Base-by-base conservation (phyloP, 2,888 invertebrate species). In the Smittia sp. region DNA sequence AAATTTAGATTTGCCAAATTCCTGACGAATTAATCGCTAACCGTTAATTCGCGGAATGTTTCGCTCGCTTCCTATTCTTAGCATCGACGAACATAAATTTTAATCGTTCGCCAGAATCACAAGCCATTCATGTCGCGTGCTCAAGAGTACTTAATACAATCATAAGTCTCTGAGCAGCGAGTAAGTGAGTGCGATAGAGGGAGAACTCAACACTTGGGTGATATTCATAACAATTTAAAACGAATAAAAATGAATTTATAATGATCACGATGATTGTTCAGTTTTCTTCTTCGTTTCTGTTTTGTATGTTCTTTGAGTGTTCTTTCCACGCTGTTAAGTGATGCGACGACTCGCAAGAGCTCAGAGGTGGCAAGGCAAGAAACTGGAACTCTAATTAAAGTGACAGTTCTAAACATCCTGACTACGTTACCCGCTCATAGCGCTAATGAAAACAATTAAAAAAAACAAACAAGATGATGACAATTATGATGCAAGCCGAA, bases 161-260 rank as follows among this genome's bases (percentile, higher is more conserved):
- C 25, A 25, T 27, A 27, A 27, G 25, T 63, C 32, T 46, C n/a
- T 46, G 46, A 46, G n/a, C 11, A 15, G 6, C 46, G 46, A 46
- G 11, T 32, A 9, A 32, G 32, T 32, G 32, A 32, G n/a, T n/a
- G n/a, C n/a, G n/a, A n/a, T n/a, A n/a, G n/a, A n/a, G 25, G 3
- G 15, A 25, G 24, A 63, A 25, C 27, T 63, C 63, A 67, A 67
- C 67, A 67, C 67, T 27, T 39, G 39, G 63, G n/a, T 63, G 63
- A 63, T 63, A 63, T 27, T 63, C 63, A 63, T 27, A 63, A 63
- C 39, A 67, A 67, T 67, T 67, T 67, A 67, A 67, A 67, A 67
- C 13, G 38, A 67, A 67, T 67, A 67, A 65, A 67, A 67, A 67
- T 38, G 39, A 20, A 67, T 67, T 67, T 18, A 65, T 65, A 27